Conservation (phyloP, 2,888 invertebrate species). For the Lissonota sp. region DNA sequence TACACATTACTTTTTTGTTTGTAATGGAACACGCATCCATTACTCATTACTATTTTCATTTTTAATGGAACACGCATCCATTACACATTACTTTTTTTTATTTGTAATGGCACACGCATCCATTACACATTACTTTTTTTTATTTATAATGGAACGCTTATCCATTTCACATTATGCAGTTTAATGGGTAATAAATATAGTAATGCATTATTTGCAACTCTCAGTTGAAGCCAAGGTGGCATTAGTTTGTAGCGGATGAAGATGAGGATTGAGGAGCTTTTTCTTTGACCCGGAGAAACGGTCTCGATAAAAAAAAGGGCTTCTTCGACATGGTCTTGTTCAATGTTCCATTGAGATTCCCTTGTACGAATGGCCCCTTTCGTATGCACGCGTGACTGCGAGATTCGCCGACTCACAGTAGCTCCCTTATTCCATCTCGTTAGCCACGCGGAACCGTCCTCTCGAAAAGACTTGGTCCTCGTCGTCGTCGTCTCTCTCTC, state of each 20-base stretch:
- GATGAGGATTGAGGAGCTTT: conserved; percentile 1
- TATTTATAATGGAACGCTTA: too few relatives aligned
- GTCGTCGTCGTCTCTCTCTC: conserved; percentile 31
- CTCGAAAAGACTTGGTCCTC: conserved; percentile 55
- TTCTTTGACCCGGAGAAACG: conserved; percentile 47
- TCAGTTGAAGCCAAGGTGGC: not conserved
- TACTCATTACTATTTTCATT: too few relatives aligned
- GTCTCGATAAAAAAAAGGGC: conserved; percentile 22
- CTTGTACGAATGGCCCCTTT: conserved; percentile 46
- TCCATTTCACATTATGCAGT: too few relatives aligned
- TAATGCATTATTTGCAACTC: too few relatives aligned
- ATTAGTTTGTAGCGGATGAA: conserved; percentile 2
- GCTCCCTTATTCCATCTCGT: conserved; percentile 72
- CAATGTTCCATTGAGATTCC: conserved; percentile 57
- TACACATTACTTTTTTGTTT: too few relatives aligned
- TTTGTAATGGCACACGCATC: too few relatives aligned
- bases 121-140: too few relatives aligned
- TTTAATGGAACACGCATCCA: too few relatives aligned
- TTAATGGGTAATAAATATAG: too few relatives aligned
- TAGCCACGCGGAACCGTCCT: conserved; percentile 64
- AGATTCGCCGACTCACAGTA: conserved; percentile 64
- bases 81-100: too few relatives aligned
- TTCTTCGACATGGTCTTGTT: conserved; percentile 41
- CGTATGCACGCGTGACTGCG: conserved; percentile 62
- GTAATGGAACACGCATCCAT: too few relatives aligned